phyloP scores from a whole-genome alignment of 2,797 vertebrate species.

The Mareca penelope region DNA sequence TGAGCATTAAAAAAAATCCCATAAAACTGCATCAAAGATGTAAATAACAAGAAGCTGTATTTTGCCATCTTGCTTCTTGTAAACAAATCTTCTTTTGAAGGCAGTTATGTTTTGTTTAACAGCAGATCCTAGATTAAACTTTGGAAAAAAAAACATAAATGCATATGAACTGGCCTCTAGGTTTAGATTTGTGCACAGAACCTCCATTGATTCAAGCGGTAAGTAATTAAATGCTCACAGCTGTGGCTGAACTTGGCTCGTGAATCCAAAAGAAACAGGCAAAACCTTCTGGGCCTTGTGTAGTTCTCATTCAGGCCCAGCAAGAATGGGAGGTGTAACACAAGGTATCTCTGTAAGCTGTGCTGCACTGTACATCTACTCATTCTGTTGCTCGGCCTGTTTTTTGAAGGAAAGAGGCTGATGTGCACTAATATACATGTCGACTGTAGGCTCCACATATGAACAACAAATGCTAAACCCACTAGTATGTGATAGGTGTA shows the following conservation, averaged over 20 bases:
- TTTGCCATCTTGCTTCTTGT: neutral
- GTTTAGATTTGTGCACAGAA: neutral
- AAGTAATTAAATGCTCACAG: neutral
- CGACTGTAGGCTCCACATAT: neutral
- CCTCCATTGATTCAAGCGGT: neutral
- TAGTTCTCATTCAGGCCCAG: neutral
- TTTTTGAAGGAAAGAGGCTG: neutral
- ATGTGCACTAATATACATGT: rapidly evolving
- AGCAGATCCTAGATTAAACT: neutral
- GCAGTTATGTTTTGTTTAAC: neutral
- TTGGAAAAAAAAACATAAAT: neutral
- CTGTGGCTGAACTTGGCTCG: neutral
- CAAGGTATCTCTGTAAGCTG: neutral
- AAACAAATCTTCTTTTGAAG: neutral
- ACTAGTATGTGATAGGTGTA: rapidly evolving
- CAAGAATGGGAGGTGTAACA: neutral
- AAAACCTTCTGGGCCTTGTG: neutral
- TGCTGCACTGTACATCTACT: neutral
- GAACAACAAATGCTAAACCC: neutral
- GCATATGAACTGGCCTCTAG: neutral
- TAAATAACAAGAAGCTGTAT: neutral
- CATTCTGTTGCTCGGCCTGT: neutral
- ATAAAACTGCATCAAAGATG: neutral
- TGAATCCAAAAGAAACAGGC: neutral
- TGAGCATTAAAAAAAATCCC: neutral